Evolutionary conservation across 2,888 invertebrate genomes (phyloP).

Genomic region (Chrysodeixis includens): DNA sequence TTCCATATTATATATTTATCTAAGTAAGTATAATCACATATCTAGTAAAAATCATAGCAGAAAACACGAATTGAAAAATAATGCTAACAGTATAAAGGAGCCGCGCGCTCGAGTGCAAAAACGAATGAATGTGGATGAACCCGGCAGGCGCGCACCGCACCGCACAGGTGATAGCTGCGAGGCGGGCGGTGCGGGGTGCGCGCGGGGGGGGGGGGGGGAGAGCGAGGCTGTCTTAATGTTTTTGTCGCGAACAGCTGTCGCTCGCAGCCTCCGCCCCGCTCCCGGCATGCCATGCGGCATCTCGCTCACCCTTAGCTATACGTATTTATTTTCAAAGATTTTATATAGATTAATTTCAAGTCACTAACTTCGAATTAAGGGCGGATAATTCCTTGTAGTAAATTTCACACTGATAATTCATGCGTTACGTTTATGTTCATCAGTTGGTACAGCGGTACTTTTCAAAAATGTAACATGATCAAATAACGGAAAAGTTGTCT

Average conservation of each 20-base stretch:
- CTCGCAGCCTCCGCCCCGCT: constrained; percentile 46
- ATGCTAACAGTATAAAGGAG: background rate
- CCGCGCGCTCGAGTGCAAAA: constrained; percentile 5
- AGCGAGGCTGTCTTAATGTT: constrained; percentile 36
- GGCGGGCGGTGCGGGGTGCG: constrained; percentile 7
- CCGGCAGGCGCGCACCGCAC: background rate
- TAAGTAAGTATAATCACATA: too few species aligned
- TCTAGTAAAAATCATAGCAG: too few species aligned
- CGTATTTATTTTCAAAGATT: background rate
- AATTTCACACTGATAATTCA: too few species aligned
- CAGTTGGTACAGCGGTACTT: too few species aligned
- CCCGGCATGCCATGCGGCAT: background rate
- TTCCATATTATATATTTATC: too few species aligned
- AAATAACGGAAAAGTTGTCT: too few species aligned
- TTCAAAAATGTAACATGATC: too few species aligned
- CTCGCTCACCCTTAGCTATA: background rate
- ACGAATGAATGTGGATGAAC: background rate
- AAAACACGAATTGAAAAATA: too few species aligned
- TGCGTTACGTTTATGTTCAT: too few species aligned
- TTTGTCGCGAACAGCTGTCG: constrained; percentile 58
- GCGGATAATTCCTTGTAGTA: too few species aligned
- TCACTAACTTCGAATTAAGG: too few species aligned
- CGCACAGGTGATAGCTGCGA: constrained; percentile 34
- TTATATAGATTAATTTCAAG: background rate
- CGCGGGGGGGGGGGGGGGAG: constrained; percentile 7